These are phyloP conservation scores for Pseudomyrmex pallidus DNA, from an alignment of 1,140 invertebrate genomes.

Conservation along the genomic window DNA sequence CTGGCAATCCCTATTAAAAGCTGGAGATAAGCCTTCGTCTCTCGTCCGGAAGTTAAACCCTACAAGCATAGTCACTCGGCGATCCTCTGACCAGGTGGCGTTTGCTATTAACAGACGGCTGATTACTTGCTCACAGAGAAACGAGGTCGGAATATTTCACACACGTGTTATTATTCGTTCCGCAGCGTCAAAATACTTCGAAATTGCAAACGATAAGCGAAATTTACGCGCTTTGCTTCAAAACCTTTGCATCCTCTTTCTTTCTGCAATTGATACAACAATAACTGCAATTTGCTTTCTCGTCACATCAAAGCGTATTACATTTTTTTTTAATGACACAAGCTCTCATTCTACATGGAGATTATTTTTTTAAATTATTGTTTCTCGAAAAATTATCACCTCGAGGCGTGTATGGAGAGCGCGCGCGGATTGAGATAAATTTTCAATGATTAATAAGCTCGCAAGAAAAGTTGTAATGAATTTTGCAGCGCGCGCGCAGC, in stretches of 20 bases:
- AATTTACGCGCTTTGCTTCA: constrained; percentile 1
- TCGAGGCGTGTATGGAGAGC: not conserved
- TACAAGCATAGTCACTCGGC: constrained; percentile 73
- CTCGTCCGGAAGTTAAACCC: constrained; percentile 68
- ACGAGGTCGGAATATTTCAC: constrained; percentile 53
- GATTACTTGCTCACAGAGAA: constrained; percentile 72
- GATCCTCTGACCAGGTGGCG: constrained; percentile 7
- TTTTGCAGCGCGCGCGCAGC: constrained; percentile 7
- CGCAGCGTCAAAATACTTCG: not conserved
- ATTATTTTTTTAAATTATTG: not conserved
- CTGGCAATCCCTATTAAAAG: constrained; percentile 71
- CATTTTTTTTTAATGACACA: not conserved
- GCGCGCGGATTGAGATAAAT: constrained; percentile 23
- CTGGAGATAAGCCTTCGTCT: constrained; percentile 74
- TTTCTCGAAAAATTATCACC: not conserved
- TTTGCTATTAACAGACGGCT: constrained; percentile 56
- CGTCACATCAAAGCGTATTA: not conserved
- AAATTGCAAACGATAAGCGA: not conserved
- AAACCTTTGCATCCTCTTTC: not conserved
- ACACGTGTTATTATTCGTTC: not conserved
- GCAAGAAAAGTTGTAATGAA: constrained; percentile 51
- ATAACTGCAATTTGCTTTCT: constrained; percentile 3
- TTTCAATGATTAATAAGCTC: constrained; percentile 22
- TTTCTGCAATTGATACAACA: not conserved
- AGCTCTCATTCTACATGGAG: not conserved